Base-by-base conservation (phyloP, 2,797 vertebrate genomes). In the Glossophaga mutica region DNA sequence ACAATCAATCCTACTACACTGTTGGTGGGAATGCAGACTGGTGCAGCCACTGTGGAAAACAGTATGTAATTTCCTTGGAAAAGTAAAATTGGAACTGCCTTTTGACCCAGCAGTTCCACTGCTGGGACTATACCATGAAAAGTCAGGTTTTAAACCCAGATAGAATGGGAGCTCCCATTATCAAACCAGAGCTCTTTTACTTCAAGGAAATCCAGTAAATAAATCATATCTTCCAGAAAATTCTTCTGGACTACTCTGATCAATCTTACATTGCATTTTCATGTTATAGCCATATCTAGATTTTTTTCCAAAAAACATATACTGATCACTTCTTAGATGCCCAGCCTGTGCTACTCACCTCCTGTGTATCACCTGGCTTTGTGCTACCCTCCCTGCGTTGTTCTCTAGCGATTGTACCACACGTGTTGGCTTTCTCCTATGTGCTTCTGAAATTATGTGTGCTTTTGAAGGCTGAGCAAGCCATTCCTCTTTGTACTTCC, bases 211-310 rank as follows among this genome's bases (percentile, higher is more conserved):
- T 59, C 16, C 67, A 50, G 67, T n/a, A 71, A 71, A 24, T 21
- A 73, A 10, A 6, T 15, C 16, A 68, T 9, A 52, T 78, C 52
- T 76, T 92, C 32, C 39, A 48, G 32, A 90, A 71, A 46, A 50
- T 79, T 79, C 85, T 92, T 39, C 59, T 24, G n/a, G 65, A 48
- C 21, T 67, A 4, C 34, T 68, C 48, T 65, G 37, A 16, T 59
- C 32, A 85, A 46, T 10, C 21, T 46, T 34, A 34, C 5, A 3
- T 8, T 37, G 39, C 18, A 14, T 83, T 73, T 82, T 86, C 12
- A 22, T 0, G 24, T 1, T 65, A 46, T 16, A 50, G 32, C 46
- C 86, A 46, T n/a, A n/a, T n/a, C n/a, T n/a, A n/a, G n/a, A n/a
- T n/a, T n/a, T n/a, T n/a, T n/a, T n/a, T n/a, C n/a, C n/a, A n/a